A percentile compares a stretch with the other conserved stretches of the same genome.
phyloP scores from a whole-genome alignment of 64 coral and sea anemone species.

The Platygyra sinensis region DNA sequence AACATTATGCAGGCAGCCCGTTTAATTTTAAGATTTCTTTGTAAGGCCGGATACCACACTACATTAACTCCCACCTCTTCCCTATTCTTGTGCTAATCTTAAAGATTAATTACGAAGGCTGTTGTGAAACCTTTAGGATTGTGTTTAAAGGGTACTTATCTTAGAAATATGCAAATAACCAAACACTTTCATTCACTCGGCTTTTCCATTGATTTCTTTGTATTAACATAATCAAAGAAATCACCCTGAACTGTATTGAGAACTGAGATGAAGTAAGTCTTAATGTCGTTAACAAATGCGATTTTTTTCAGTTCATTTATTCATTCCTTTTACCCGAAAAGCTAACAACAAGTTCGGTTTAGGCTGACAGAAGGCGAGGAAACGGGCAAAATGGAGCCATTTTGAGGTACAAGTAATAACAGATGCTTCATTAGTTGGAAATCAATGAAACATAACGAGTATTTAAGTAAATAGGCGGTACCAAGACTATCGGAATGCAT shows the following conservation, averaged over 20 bases:
- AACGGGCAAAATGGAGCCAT: not conserved
- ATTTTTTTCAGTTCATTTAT: no score
- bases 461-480: not conserved
- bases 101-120: not conserved
- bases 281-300: not conserved
- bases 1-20: not conserved
- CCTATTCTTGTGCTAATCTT: not conserved
- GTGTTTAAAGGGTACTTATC: not conserved
- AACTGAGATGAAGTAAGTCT: not conserved
- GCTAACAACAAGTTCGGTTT: not conserved
- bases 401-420: not conserved
- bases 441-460: conserved; percentile 1
- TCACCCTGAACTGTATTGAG: not conserved
- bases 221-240: not conserved
- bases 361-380: not conserved
- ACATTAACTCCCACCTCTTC: not conserved
- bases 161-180: not conserved
- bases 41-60: not conserved
- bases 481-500: conserved; percentile 24
- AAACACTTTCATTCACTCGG: not conserved
- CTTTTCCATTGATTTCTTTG: not conserved
- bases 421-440: not conserved
- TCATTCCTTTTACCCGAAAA: no score
- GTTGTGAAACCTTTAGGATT: not conserved
- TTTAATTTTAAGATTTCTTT: not conserved